A percentile compares a stretch with the other conserved stretches of the same genome.
Conservation (phyloP, 2,888 invertebrate genomes). For the Clepsis dumicolana region DNA sequence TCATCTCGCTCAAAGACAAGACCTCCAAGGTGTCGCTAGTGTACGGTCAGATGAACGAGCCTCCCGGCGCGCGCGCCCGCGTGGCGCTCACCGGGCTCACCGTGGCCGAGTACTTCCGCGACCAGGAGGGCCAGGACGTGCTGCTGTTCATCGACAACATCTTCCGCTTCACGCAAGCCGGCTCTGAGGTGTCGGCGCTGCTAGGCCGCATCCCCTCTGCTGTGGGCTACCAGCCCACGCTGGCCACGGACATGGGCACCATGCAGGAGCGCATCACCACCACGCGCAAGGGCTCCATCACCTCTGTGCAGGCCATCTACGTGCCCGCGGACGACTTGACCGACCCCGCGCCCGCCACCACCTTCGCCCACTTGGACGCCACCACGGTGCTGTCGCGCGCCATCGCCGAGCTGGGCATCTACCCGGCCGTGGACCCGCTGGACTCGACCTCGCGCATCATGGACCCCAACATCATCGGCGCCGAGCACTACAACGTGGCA, state of each 20-base stretch:
- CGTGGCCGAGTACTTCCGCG: constrained; percentile 98
- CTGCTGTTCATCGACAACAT: constrained; percentile 98
- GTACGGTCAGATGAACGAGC: constrained; percentile 99
- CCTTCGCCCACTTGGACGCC: constrained; percentile 98
- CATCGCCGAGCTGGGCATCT: constrained; percentile 97
- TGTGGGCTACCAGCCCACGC: constrained; percentile 98
- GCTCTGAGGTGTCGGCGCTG: constrained; percentile 96
- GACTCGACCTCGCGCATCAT: constrained; percentile 98
- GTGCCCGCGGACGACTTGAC: constrained; percentile 98
- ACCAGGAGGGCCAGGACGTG: constrained; percentile 97
- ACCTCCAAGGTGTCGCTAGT: constrained; percentile 97
- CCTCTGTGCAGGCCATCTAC: constrained; percentile 95
- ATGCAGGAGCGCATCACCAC: constrained; percentile 99
- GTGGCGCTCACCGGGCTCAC: constrained; percentile 97
- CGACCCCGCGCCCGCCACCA: constrained; percentile 98
- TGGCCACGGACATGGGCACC: constrained; percentile 98
- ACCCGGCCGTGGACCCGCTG: constrained; percentile 97
- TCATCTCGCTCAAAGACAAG: constrained; percentile 95
- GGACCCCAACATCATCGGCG: constrained; percentile 96
- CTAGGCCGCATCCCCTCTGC: constrained; percentile 98
- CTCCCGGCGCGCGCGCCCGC: constrained; percentile 97
- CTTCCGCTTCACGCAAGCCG: constrained; percentile 97
- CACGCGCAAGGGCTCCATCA: constrained; percentile 96
- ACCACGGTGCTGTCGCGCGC: constrained; percentile 97
- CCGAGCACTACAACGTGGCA: constrained; percentile 95